Base-by-base conservation (phyloP, 2,113 vertebrate species). In the Periophthalmus modestus region DNA sequence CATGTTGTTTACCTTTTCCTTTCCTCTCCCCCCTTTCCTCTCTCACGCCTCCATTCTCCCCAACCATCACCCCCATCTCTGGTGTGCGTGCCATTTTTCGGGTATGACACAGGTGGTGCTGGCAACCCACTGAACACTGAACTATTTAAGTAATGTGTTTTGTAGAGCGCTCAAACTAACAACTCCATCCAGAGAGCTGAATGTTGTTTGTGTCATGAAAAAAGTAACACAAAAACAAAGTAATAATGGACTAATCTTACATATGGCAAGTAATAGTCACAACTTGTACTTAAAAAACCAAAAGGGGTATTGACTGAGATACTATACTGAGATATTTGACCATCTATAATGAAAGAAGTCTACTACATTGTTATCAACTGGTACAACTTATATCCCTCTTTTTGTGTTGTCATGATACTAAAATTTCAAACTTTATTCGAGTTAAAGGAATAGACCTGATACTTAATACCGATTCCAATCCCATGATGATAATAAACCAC, bases 61-160 rank as follows among this genome's bases (percentile, higher is more conserved):
- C 21, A 77, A 15, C 70, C 78, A 59, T 87, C 75, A 81, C 83
- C 74, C 72, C 76, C 69, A 76, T 77, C 39, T 84, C 68, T 71
- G n/a, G 71, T 81, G 61, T 76, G 54, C 57, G 33, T 88, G 82
- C 79, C 83, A 87, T 73, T 68, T 76, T 75, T 47, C 81, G 87
- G 82, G 82, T 79, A 79, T 77, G 84, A 84, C 80, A 83, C 88
- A 90, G 87, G 89, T 89, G 89, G 84, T 69, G 69, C 61, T 87
- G 76, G 78, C 76, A 75, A 14, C 50, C 15, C 15, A 52, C 15
- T n/a, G 19, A 55, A 70, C 85, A 87, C 87, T 84, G 81, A 84
- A 78, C 83, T 90, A 76, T 84, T 72, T 77, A 78, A 86, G 73
- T 9, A 75, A 65, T 74, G 74, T 72, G 28, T 55, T 72, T 58